Percentiles rank a stretch among this genome's conserved stretches.
These are phyloP conservation scores for Pasiphila rectangulata DNA, from an alignment of 2,888 invertebrate species.

Conservation along the genomic window DNA sequence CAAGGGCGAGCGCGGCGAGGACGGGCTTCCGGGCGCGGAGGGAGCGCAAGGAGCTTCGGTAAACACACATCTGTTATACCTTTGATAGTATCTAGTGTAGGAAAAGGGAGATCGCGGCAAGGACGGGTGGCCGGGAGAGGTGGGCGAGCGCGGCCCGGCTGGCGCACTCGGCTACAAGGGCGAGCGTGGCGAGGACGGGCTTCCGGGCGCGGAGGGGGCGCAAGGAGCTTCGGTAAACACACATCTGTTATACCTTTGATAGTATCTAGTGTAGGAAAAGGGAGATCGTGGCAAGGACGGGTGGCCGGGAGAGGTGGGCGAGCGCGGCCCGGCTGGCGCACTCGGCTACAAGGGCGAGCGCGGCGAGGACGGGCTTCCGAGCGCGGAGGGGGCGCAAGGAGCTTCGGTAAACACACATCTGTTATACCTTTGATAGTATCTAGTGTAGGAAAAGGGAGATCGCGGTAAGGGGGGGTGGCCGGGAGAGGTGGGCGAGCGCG, in stretches of 20 bases:
- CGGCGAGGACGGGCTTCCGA: constrained; percentile 85
- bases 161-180: constrained; percentile 87
- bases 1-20: constrained; percentile 84
- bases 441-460: too few relatives aligned
- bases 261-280: constrained; percentile 78
- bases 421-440: background rate
- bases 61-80: constrained; percentile 19
- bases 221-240: constrained; percentile 82
- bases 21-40: constrained; percentile 85
- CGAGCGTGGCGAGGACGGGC: constrained; percentile 84
- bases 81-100: background rate
- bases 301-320: constrained; percentile 84
- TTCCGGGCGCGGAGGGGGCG: constrained; percentile 85
- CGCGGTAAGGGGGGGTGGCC: too few relatives aligned
- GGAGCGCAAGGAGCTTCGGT: constrained; percentile 85
- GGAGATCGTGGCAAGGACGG: constrained; percentile 89
- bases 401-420: constrained; percentile 68
- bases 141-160: constrained; percentile 87
- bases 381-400: constrained; percentile 86
- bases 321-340: constrained; percentile 87
- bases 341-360: constrained; percentile 84
- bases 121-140: constrained; percentile 84
- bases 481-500: too few relatives aligned
- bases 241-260: background rate
- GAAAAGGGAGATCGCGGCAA: constrained; percentile 87